Evolutionary conservation across 2,797 vertebrate species (phyloP).

Genomic region (Gadopsis bispinosus): DNA sequence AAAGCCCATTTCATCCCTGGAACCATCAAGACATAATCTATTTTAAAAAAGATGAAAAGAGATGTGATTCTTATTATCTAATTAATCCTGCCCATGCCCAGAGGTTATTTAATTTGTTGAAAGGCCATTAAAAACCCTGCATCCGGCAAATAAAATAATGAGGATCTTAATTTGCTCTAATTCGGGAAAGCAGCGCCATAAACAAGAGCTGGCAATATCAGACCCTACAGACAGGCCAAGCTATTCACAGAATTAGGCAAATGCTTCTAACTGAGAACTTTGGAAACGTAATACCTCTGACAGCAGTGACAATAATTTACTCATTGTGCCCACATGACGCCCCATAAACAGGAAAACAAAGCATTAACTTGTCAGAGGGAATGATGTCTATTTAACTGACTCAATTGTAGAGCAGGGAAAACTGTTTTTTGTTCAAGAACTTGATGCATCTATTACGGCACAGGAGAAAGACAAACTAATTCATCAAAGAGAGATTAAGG

Average conservation of each 20-base stretch:
- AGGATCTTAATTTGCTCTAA: conserved; percentile 86
- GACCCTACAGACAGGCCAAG: conserved; percentile 73
- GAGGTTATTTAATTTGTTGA: conserved; percentile 88
- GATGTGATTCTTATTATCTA: conserved; percentile 86
- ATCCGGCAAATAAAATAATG: conserved; percentile 86
- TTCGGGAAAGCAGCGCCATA: conserved; percentile 79
- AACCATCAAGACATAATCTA: conserved; percentile 80
- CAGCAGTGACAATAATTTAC: conserved; percentile 82
- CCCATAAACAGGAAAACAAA: conserved; percentile 82
- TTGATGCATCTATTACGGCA: conserved; percentile 67
- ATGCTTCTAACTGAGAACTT: conserved; percentile 75
- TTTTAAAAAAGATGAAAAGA: conserved; percentile 79
- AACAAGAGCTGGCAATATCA: conserved; percentile 79
- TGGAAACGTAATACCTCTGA: conserved; percentile 78
- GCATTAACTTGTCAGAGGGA: conserved; percentile 77
- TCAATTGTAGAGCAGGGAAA: conserved; percentile 67
- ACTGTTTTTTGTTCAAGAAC: conserved; percentile 61
- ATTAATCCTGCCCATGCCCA: conserved; percentile 84
- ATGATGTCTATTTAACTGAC: conserved; percentile 81
- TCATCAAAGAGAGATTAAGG: conserved; percentile 71
- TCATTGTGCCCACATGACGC: conserved; percentile 78
- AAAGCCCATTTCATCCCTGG: conserved; percentile 79
- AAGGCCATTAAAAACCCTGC: conserved; percentile 86
- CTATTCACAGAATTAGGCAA: conserved; percentile 80
- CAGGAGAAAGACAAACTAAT: conserved; percentile 62